Evolutionary conservation across 2,113 vertebrate genomes (phyloP).

Genomic region (Uropsilus gracilis): DNA sequence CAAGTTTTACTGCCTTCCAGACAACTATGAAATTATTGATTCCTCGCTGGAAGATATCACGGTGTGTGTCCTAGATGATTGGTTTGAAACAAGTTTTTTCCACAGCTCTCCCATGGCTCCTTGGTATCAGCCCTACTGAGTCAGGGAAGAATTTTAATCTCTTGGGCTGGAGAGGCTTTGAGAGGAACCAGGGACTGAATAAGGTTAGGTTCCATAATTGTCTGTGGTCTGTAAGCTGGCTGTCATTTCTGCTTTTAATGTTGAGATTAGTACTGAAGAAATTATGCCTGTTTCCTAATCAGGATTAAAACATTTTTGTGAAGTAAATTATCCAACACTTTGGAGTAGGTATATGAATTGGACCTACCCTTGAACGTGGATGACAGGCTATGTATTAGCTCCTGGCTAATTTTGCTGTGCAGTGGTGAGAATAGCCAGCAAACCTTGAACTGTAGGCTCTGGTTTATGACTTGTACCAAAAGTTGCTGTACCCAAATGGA

Average conservation of each 20-base stretch:
- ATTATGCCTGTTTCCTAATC: not conserved
- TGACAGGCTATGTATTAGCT: not conserved
- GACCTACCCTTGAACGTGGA: too few relatives aligned
- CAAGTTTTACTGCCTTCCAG: constrained; percentile 98
- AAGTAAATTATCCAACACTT: not conserved
- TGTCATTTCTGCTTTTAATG: not conserved
- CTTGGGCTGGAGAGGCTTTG: not conserved
- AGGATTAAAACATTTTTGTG: not conserved
- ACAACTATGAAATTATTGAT: constrained; percentile 99
- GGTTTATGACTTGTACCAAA: not conserved
- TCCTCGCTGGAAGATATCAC: constrained; percentile 98
- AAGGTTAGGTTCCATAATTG: not conserved
- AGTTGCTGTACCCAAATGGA: not conserved
- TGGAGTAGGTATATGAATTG: not conserved
- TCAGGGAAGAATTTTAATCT: not conserved
- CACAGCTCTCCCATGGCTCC: not conserved
- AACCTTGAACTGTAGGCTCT: not conserved
- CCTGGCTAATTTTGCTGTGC: not conserved
- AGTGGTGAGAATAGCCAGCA: not conserved
- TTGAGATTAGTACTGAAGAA: not conserved
- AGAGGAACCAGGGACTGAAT: not conserved
- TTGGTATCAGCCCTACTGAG: not conserved
- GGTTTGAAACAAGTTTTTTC: fast-evolving
- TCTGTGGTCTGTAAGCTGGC: not conserved
- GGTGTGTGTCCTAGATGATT: constrained; percentile 79